phyloP scores from a whole-genome alignment of 2,797 vertebrate species.

The Acanthis flammea region DNA sequence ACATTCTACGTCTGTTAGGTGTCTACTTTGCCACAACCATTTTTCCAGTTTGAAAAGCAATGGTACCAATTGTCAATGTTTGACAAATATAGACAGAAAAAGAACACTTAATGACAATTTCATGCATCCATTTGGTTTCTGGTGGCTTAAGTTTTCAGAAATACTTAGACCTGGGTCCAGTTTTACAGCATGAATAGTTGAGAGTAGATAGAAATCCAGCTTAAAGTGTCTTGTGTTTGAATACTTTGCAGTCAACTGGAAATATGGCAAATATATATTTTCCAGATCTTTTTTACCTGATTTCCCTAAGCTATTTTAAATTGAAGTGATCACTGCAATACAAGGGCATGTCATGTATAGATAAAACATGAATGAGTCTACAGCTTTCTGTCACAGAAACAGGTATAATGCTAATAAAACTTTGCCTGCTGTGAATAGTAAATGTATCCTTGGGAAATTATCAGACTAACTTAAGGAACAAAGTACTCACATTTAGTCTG shows the following conservation, averaged over 20 bases:
- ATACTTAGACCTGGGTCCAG: background rate
- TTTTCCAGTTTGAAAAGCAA: background rate
- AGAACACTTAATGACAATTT: background rate
- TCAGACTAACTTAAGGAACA: background rate
- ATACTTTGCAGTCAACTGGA: background rate
- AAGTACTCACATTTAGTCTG: background rate
- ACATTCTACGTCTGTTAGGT: background rate
- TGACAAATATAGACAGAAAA: background rate
- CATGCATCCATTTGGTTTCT: background rate
- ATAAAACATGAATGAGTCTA: background rate
- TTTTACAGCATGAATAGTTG: background rate
- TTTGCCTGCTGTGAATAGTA: background rate
- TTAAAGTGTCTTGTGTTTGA: background rate
- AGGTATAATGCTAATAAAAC: background rate
- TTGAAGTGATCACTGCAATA: background rate
- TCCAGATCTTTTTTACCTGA: background rate
- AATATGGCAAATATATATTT: background rate
- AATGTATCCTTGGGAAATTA: background rate
- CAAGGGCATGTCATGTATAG: background rate
- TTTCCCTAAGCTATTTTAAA: background rate
- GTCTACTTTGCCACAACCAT: background rate
- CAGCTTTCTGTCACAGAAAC: background rate
- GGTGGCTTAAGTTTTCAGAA: background rate
- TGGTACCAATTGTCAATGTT: background rate
- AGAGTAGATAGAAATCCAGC: background rate